Evolutionary conservation across 2,797 vertebrate species (phyloP).

Genomic region (Myotis pilosus): DNA sequence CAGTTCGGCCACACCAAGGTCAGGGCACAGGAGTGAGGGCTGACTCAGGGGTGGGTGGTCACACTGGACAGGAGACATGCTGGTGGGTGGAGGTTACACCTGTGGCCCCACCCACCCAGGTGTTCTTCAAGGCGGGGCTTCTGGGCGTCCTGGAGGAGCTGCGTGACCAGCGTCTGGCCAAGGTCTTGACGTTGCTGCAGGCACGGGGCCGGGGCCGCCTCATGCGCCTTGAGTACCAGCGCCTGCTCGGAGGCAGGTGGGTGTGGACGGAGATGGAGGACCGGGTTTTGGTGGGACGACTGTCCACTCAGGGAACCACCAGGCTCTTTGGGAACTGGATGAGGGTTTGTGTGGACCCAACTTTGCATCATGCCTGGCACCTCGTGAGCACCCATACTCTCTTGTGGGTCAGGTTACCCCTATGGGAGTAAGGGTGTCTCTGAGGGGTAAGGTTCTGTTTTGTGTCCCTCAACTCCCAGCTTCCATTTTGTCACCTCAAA

Average conservation of each 20-base stretch:
- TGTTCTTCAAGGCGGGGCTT: constrained; percentile 95
- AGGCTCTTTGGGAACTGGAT: not conserved
- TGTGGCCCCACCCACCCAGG: constrained; percentile 81
- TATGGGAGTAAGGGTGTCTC: not conserved
- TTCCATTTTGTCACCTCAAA: not conserved
- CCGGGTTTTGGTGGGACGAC: not conserved
- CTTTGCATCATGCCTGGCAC: rapidly evolving
- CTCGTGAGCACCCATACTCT: rapidly evolving
- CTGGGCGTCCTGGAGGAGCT: constrained; percentile 92
- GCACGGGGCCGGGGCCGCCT: constrained; percentile 89
- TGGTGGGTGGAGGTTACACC: not conserved
- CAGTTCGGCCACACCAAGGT: constrained; percentile 97
- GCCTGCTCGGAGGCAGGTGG: constrained; percentile 89
- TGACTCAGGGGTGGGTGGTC: not conserved
- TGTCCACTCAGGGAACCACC: not conserved
- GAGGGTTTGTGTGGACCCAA: not conserved
- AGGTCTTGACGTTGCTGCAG: constrained; percentile 92
- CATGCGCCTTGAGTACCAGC: constrained; percentile 90
- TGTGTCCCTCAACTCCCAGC: not conserved
- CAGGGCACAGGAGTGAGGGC: not conserved
- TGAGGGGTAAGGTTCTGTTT: not conserved
- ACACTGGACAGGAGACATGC: not conserved
- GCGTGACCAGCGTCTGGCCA: constrained; percentile 92
- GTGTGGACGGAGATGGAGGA: not conserved
- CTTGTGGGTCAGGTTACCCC: not conserved